phyloP scores from a whole-genome alignment of 2,113 vertebrate genomes.

The Mobula birostris region DNA sequence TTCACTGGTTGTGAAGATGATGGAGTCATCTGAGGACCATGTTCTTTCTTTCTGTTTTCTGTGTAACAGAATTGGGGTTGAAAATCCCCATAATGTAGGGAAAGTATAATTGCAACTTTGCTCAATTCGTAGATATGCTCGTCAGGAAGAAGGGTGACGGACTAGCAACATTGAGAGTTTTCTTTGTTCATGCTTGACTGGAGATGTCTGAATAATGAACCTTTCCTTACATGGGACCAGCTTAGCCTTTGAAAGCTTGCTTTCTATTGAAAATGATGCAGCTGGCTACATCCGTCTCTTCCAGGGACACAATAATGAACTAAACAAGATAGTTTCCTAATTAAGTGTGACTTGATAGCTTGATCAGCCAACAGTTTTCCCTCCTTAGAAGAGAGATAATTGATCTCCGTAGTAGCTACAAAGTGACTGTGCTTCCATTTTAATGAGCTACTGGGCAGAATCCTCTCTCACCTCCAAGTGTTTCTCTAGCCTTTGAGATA shows the following conservation, averaged over 20 bases:
- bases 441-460: neutral
- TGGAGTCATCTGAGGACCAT: neutral
- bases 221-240: neutral
- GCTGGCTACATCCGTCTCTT: neutral
- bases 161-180: neutral
- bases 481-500: neutral
- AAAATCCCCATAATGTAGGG: neutral
- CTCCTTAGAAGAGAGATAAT: neutral
- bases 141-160: neutral
- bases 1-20: neutral
- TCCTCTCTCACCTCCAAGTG: neutral
- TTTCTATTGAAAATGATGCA: neutral
- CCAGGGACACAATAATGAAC: neutral
- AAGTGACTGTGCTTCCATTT: conserved; percentile 1
- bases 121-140: neutral
- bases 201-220: neutral
- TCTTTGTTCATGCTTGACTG: neutral
- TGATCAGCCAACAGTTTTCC: neutral
- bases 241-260: neutral
- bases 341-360: neutral
- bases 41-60: neutral
- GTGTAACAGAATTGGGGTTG: neutral
- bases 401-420: neutral
- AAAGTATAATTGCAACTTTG: neutral
- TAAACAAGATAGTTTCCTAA: neutral